A percentile compares a stretch with the other conserved stretches of the same genome.
Evolutionary conservation across 2,888 invertebrate genomes (phyloP).

Genomic region (Molanna angustata): DNA sequence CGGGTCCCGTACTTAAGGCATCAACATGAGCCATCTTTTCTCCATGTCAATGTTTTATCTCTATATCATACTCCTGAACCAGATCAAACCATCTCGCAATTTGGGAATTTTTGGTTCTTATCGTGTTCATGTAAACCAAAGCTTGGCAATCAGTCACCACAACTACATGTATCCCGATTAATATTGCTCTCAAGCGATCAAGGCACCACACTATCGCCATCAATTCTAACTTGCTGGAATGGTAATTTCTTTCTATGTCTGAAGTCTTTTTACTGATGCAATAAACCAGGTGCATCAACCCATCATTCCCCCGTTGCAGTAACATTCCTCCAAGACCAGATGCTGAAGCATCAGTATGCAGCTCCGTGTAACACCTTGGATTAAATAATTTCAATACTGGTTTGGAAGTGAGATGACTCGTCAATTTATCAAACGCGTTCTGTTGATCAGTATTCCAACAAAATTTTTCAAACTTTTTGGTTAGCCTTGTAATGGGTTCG

Average conservation of each 20-base stretch:
- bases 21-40: neutral
- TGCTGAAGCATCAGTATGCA: conserved; percentile 3
- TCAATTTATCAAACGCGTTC: neutral
- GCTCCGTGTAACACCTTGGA: neutral
- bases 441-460: neutral
- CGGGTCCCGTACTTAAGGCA: neutral
- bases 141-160: no score
- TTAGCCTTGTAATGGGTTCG: neutral
- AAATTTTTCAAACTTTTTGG: neutral
- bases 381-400: neutral
- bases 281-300: neutral
- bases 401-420: neutral
- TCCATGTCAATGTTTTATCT: neutral
- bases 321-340: neutral
- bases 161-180: neutral
- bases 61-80: conserved; percentile 1
- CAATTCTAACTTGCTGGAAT: neutral
- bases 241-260: neutral
- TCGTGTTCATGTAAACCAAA: neutral
- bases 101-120: neutral
- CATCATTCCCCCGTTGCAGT: neutral
- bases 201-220: conserved; percentile 3
- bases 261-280: conserved; percentile 5
- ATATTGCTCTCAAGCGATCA: neutral
- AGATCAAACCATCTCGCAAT: conserved; percentile 1